phyloP scores from a whole-genome alignment of 2,113 vertebrate genomes.

The Stigmatopora argus region DNA sequence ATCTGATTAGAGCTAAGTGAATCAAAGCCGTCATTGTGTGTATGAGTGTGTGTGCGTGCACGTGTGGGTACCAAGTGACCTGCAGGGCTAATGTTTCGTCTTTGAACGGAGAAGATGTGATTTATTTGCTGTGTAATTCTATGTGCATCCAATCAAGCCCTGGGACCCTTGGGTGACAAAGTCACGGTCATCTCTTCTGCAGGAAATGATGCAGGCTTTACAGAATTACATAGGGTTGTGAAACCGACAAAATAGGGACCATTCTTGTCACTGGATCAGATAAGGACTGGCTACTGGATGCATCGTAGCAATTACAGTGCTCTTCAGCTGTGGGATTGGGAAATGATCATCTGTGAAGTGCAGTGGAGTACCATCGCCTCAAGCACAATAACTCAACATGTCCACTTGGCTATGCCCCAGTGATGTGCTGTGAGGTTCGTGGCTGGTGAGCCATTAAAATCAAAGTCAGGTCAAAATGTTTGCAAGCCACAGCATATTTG shows the following conservation, averaged over 20 bases:
- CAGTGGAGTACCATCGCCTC: constrained; percentile 54
- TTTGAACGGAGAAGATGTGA: constrained; percentile 54
- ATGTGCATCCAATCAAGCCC: constrained; percentile 61
- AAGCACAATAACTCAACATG: constrained; percentile 64
- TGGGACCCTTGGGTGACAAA: constrained; percentile 58
- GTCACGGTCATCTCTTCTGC: constrained; percentile 58
- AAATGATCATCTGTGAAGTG: constrained; percentile 66
- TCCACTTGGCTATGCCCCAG: constrained; percentile 56
- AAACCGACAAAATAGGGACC: constrained; percentile 60
- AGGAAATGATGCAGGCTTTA: constrained; percentile 63
- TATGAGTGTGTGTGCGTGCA: constrained; percentile 20
- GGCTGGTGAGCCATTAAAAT: no score
- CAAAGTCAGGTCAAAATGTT: no score
- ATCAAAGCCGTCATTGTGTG: constrained; percentile 68
- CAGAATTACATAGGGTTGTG: constrained; percentile 62
- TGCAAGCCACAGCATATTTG: no score
- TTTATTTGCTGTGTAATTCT: constrained; percentile 58
- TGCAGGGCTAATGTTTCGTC: constrained; percentile 60
- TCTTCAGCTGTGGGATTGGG: constrained; percentile 57
- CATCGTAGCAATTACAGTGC: constrained; percentile 62
- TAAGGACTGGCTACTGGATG: constrained; percentile 63
- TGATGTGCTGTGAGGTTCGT: no score
- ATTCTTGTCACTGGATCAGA: constrained; percentile 68
- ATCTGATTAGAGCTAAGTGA: constrained; percentile 72
- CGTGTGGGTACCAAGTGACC: constrained; percentile 46